Evolutionary conservation across 2,888 invertebrate genomes (phyloP).

Genomic region (Muscina levida): DNA sequence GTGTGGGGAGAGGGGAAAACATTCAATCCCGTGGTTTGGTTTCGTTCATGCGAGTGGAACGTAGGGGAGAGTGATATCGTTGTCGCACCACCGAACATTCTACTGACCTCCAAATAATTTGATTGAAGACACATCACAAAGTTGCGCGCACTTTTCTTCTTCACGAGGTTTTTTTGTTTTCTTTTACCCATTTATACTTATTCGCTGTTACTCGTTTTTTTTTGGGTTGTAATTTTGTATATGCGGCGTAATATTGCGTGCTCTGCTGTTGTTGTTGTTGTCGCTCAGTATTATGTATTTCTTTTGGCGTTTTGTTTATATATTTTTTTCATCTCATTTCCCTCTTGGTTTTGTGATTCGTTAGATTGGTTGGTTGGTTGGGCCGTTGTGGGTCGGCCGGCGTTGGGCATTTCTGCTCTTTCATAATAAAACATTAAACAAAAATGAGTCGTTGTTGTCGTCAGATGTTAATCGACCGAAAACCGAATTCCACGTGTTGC

Average conservation of each 20-base stretch:
- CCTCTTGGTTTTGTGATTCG: not conserved
- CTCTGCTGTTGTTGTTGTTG: not conserved
- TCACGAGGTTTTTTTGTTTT: not conserved
- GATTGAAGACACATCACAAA: constrained; percentile 24
- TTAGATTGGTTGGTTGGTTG: not conserved
- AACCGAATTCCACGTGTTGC: too few species aligned
- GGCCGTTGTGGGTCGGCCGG: too few species aligned
- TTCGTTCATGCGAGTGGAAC: too few species aligned
- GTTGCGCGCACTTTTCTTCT: not conserved
- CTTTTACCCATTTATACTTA: too few species aligned
- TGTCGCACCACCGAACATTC: constrained; percentile 41
- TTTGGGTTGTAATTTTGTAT: constrained; percentile 13
- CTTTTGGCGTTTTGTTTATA: not conserved
- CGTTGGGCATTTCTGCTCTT: too few species aligned
- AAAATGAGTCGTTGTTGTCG: too few species aligned
- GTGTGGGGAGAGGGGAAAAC: not conserved
- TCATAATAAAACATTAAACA: too few species aligned
- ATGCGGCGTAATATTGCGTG: not conserved
- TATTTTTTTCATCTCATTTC: too few species aligned
- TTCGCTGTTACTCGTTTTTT: not conserved
- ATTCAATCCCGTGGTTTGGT: not conserved
- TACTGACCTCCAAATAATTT: constrained; percentile 56
- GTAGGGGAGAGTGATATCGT: not conserved
- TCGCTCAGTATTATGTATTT: too few species aligned
- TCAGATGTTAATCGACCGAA: too few species aligned